Conservation (phyloP, 2,888 invertebrate genomes). For the Cerastis leucographa region DNA sequence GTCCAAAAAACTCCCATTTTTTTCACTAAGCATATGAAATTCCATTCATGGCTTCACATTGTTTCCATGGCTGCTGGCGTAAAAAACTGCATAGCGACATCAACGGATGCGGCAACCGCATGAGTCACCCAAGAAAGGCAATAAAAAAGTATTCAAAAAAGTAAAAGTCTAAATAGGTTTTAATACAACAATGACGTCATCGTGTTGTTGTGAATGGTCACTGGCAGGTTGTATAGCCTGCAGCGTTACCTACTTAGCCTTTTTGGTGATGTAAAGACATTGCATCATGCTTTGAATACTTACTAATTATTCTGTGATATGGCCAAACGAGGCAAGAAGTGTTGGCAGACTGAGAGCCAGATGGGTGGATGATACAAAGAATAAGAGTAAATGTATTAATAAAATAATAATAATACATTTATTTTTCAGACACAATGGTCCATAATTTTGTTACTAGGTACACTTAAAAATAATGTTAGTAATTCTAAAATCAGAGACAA, state of each 20-base stretch:
- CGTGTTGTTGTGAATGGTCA: constrained; percentile 15
- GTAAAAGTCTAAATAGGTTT: constrained; percentile 46
- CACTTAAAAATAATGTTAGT: no score
- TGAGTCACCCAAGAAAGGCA: constrained; percentile 51
- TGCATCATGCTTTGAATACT: background rate
- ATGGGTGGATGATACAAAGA: no score
- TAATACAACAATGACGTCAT: constrained; percentile 45
- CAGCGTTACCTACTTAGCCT: background rate
- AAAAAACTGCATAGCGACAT: constrained; percentile 41
- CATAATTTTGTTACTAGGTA: no score
- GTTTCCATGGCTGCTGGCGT: no score
- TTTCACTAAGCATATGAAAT: background rate
- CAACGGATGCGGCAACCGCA: constrained; percentile 25
- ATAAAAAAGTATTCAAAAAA: constrained; percentile 37
- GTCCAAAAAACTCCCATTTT: background rate
- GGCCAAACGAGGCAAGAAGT: background rate
- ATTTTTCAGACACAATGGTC: no score
- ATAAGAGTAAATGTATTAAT: no score
- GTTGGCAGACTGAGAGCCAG: background rate
- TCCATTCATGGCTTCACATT: constrained; percentile 9
- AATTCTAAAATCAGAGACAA: no score
- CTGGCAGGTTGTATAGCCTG: background rate
- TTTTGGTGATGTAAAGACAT: background rate
- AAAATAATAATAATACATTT: no score
- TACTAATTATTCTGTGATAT: background rate